Percentiles rank a stretch among this genome's conserved stretches.
phyloP scores from a whole-genome alignment of 2,797 vertebrate genomes.

The Falco columbarius region DNA sequence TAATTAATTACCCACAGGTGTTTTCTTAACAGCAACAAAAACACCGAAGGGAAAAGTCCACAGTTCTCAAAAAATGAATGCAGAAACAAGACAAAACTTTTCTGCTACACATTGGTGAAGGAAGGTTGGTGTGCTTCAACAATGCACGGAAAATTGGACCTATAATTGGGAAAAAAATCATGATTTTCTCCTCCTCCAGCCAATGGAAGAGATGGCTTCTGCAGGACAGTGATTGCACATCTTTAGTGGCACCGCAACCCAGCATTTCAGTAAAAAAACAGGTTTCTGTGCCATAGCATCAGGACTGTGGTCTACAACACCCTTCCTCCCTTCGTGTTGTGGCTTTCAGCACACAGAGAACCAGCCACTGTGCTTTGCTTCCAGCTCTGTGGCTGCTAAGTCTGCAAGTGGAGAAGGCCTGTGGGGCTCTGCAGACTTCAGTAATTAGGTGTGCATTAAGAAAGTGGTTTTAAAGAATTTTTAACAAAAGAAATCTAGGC shows the following conservation, averaged over 20 bases:
- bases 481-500: background rate
- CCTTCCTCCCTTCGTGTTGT: background rate
- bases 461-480: background rate
- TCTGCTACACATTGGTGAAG: background rate
- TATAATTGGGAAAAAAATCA: background rate
- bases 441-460: background rate
- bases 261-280: background rate
- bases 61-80: background rate
- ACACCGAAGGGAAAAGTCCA: background rate
- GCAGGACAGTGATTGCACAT: background rate
- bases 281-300: background rate
- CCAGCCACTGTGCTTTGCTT: background rate
- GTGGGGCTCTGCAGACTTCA: background rate
- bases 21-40: conserved; percentile 18
- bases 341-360: background rate
- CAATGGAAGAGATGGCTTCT: background rate
- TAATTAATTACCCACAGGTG: background rate
- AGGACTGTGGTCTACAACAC: background rate
- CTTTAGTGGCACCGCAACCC: background rate
- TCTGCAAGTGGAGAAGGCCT: background rate
- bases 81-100: background rate
- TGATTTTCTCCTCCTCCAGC: background rate
- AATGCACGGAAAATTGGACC: background rate
- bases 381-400: background rate
- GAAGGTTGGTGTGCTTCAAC: background rate